phyloP scores from a whole-genome alignment of 1,140 invertebrate genomes.

The Cyclargus thomasi region DNA sequence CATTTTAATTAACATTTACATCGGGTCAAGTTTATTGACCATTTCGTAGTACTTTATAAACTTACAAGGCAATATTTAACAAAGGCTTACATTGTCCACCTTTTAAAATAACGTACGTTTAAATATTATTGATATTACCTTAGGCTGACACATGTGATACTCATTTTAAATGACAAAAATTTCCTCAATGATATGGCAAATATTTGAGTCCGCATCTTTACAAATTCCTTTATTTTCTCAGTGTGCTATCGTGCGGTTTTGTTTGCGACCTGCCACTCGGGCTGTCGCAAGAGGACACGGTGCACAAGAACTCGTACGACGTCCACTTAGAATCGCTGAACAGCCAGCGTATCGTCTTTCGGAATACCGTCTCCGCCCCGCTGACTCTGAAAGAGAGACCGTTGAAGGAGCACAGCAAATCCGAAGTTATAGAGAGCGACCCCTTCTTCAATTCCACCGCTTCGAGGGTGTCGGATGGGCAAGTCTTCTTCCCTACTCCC shows the following conservation, averaged over 20 bases:
- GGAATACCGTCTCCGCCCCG: slow-evolving; percentile 46
- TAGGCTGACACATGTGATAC: neutral
- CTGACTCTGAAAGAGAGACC: slow-evolving; percentile 59
- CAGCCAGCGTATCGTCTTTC: slow-evolving; percentile 53
- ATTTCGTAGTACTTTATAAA: too few relatives aligned
- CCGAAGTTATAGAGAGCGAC: slow-evolving; percentile 76
- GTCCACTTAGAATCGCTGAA: slow-evolving; percentile 69
- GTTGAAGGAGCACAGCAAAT: slow-evolving; percentile 73
- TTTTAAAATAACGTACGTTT: too few relatives aligned
- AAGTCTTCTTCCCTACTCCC: slow-evolving; percentile 78
- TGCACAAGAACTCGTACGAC: slow-evolving; percentile 74
- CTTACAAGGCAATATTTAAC: too few relatives aligned
- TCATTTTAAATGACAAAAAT: neutral
- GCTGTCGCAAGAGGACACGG: slow-evolving; percentile 61
- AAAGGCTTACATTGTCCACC: too few relatives aligned
- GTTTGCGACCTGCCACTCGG: slow-evolving; percentile 73
- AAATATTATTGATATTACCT: too few relatives aligned
- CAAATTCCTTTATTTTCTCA: slow-evolving; percentile 33
- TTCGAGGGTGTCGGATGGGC: slow-evolving; percentile 73
- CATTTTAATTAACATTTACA: too few relatives aligned
- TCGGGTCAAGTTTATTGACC: too few relatives aligned
- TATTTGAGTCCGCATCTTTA: neutral
- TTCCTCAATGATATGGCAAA: neutral
- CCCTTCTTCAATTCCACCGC: slow-evolving; percentile 76
- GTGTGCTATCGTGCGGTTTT: slow-evolving; percentile 77